Percentiles rank a stretch among this genome's conserved stretches.
Evolutionary conservation across 2,797 vertebrate species (phyloP).

Genomic region (Arnoldichthys spilopterus): DNA sequence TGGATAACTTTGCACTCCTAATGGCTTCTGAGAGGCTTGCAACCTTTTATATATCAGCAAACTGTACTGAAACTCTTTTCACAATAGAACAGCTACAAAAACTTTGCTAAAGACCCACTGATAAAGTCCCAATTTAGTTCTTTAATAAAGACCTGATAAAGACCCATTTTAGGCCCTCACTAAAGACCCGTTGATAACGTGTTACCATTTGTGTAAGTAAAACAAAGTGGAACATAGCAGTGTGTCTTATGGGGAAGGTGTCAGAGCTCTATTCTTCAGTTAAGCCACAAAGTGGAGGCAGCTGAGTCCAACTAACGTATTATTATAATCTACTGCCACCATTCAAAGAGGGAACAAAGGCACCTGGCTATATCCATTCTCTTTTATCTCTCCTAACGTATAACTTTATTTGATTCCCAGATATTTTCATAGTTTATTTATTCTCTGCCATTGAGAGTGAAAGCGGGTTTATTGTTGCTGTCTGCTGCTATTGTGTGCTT

Average conservation of each 20-base stretch:
- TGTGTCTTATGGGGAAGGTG: slow-evolving; percentile 51
- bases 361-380: slow-evolving; percentile 43
- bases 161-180: slow-evolving; percentile 8
- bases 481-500: slow-evolving; percentile 29
- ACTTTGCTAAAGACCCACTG: slow-evolving; percentile 28
- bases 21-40: slow-evolving; percentile 7
- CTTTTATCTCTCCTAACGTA: slow-evolving; percentile 39
- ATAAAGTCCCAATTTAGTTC: not conserved
- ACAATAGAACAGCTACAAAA: slow-evolving; percentile 25
- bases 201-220: slow-evolving; percentile 35
- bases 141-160: slow-evolving; percentile 32
- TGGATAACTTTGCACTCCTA: slow-evolving; percentile 7
- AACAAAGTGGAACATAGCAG: slow-evolving; percentile 50
- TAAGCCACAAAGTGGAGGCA: slow-evolving; percentile 67
- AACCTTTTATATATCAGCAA: slow-evolving; percentile 37
- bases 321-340: slow-evolving; percentile 73
- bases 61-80: slow-evolving; percentile 22
- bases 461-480: slow-evolving; percentile 39
- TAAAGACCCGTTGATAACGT: slow-evolving; percentile 22
- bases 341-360: slow-evolving; percentile 43
- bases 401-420: slow-evolving; percentile 45
- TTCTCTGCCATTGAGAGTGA: slow-evolving; percentile 38
- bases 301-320: slow-evolving; percentile 70
- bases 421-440: slow-evolving; percentile 51
- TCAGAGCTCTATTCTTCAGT: slow-evolving; percentile 51